Percentiles rank a stretch among this genome's conserved stretches.
Evolutionary conservation across 1,140 invertebrate species (phyloP).

Genomic region (Campodea augens): DNA sequence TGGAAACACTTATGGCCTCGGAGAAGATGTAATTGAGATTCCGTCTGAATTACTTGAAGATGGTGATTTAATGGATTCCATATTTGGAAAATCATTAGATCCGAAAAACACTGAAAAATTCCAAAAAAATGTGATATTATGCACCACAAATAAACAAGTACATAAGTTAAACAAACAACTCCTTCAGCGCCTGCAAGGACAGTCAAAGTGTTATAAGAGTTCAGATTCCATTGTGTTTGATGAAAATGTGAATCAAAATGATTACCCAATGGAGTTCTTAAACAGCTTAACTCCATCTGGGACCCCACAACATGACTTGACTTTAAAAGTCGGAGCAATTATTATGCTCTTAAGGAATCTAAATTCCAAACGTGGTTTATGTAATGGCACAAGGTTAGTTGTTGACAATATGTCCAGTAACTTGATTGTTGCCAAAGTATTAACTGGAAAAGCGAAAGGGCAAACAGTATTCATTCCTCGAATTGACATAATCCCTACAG

Average conservation of each 20-base stretch:
- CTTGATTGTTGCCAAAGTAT: constrained; percentile 4
- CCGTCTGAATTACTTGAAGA: constrained; percentile 1
- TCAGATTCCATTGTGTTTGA: constrained; percentile 3
- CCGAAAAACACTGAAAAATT: constrained; percentile 3
- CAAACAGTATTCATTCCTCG: constrained; percentile 11
- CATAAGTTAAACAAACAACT: constrained; percentile 1
- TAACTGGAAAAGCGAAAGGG: no score
- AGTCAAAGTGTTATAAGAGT: neutral
- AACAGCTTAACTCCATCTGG: constrained; percentile 10
- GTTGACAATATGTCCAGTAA: constrained; percentile 1
- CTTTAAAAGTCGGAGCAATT: constrained; percentile 10
- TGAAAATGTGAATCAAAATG: no score
- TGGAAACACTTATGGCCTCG: no score
- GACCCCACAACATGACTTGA: constrained; percentile 9
- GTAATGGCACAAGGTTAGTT: constrained; percentile 10
- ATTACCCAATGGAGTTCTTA: constrained; percentile 8
- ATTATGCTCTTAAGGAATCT: constrained; percentile 11
- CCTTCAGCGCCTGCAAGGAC: neutral
- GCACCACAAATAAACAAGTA: neutral
- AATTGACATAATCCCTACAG: constrained; percentile 9
- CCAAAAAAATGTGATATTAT: neutral
- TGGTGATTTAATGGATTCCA: constrained; percentile 2
- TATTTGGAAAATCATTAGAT: no score
- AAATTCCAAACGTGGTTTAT: constrained; percentile 9
- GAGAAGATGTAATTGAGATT: constrained; percentile 3